Base-by-base conservation (phyloP, 1,140 invertebrate species). In the Scaptomyza hsui region DNA sequence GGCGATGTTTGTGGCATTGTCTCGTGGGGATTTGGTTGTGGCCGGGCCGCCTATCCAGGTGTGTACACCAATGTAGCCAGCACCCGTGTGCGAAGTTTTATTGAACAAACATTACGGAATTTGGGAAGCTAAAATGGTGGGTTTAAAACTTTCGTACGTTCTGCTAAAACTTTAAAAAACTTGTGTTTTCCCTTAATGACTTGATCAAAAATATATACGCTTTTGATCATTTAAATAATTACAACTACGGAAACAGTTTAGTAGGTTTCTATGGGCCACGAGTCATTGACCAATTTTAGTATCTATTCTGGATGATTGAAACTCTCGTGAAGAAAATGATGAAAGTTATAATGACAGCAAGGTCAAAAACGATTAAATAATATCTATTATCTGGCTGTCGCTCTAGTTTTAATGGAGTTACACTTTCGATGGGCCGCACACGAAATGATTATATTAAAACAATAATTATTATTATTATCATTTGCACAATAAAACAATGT, bases 61-160 rank as follows among this genome's bases (percentile, higher is more conserved):
- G 95, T 97, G 0, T 97, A 97, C 82, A 96, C 96, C 0, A 93
- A 94, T 69, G 94, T 97, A 1, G 94, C 95, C 16, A 90, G 85
- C 52, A 10, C 9, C 1, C 72, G 81, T 16, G 78, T 90, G 4
- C 52, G 51, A 1, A 9, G 16, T 0, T 90, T 90, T 21, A 79
- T 90, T 47, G 52, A 65, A 19, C 53, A 74, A 55, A 89, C 65
- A 0, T 19, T 70, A 2, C n/a, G 37, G 9, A 51, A 51, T 0
- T 24, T 49, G 12, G 13, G 41, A 9, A 29, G 16, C 9, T 44
- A 19, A 9, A 44, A 19, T 3, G 32, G n/a, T 9, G 32, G 32
- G 1, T n/a, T 37, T n/a, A 12, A 6, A 29, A 1, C 26, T 0
- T 35, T 35, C 9, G 10, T 10, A 12, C 1, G 3, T 1, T 32